phyloP scores from a whole-genome alignment of 2,888 invertebrate genomes.

The Sussaba pulchella region DNA sequence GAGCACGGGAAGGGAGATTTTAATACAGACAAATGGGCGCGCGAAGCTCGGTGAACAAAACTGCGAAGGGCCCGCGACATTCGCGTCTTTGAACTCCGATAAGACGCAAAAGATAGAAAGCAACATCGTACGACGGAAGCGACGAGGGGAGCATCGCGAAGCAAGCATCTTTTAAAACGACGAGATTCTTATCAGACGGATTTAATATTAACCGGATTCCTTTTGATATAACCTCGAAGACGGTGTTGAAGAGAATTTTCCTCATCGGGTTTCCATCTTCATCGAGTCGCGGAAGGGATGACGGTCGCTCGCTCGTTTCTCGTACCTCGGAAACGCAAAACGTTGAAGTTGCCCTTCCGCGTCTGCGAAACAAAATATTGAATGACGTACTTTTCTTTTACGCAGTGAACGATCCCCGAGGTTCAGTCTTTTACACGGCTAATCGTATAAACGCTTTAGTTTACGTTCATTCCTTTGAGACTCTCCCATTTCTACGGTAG shows the following conservation, averaged over 20 bases:
- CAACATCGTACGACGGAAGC: constrained; percentile 41
- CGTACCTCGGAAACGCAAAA: constrained; percentile 50
- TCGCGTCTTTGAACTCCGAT: constrained; percentile 63
- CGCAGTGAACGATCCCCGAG: constrained; percentile 22
- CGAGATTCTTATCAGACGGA: constrained; percentile 77
- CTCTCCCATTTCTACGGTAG: neutral
- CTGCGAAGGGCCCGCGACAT: constrained; percentile 64
- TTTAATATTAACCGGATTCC: constrained; percentile 81
- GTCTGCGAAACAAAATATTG: constrained; percentile 32
- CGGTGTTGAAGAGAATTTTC: constrained; percentile 58
- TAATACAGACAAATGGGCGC: constrained; percentile 43
- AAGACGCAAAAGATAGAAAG: constrained; percentile 56
- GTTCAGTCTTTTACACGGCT: constrained; percentile 19
- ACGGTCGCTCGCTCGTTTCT: constrained; percentile 35
- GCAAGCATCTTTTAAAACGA: constrained; percentile 74
- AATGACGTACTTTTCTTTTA: constrained; percentile 45
- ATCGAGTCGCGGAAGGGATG: constrained; percentile 45
- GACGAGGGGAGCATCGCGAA: constrained; percentile 33
- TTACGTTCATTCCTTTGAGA: constrained; percentile 49
- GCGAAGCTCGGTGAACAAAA: constrained; percentile 71
- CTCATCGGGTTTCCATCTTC: constrained; percentile 57
- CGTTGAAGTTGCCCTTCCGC: constrained; percentile 23
- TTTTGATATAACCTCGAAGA: constrained; percentile 77
- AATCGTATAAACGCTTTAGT: constrained; percentile 58
- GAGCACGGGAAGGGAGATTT: constrained; percentile 60